Base-by-base conservation (phyloP, 2,797 vertebrate genomes). In the Paedocypris micromegethes region DNA sequence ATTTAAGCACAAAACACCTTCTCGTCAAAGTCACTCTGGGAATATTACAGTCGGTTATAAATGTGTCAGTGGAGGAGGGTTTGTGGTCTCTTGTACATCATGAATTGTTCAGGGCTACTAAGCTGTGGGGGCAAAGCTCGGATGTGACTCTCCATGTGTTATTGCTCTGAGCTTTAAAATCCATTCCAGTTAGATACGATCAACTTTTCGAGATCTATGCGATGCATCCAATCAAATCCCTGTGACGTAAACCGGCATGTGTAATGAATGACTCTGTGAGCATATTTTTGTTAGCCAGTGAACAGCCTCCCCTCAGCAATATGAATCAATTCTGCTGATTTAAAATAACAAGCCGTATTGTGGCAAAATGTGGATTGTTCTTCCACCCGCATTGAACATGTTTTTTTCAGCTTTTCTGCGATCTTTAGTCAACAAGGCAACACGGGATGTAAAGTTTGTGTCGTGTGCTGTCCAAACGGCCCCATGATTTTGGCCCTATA, bases 341-440 rank as follows among this genome's bases (percentile, higher is more conserved):
- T 78, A 67, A 81, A 76, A 75, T 75, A 72, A 77, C 64, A 70
- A 70, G 58, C 66, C 68, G 76, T 72, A 76, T 78, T 37, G 77
- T 75, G 55, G 64, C 66, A 67, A 66, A 77, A 72, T 73, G 49
- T 63, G 64, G 23, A 23, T 23, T 23, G 23, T 23, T 23, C 23
- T 23, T 23, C 23, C 23, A 23, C 23, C 23, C 1, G 23, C 23
- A 23, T 23, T 23, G 23, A 23, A 23, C 23, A 23, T 23, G 23
- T 23, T 23, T 23, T 23, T 60, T 70, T 55, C 3, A 3, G 58
- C 64, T 62, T 42, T 57, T 58, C 50, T 68, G 50, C 58, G 52
- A 65, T 68, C 64, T 23, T 23, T 23, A 68, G 39, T 3, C 48
- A 56, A 60, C 57, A 59, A 65, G 74, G 74, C 76, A 72, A 73